A percentile compares a stretch with the other conserved stretches of the same genome.
phyloP scores from a whole-genome alignment of 2,113 vertebrate species.

The Austrofundulus limnaeus region DNA sequence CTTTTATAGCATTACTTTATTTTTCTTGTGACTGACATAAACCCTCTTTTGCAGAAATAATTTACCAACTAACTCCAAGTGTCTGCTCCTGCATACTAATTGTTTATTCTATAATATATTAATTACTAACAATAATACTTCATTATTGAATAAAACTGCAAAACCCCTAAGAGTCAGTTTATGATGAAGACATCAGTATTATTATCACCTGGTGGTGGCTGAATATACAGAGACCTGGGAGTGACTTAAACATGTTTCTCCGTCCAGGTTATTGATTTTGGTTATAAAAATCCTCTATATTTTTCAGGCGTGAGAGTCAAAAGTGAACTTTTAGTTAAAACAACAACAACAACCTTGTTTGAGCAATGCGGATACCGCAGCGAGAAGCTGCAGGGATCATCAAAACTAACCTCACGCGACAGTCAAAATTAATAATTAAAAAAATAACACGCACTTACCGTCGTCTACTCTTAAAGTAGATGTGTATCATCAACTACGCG shows the following conservation, averaged over 20 bases:
- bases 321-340: not conserved
- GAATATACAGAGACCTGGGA: slow-evolving; percentile 2
- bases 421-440: not conserved
- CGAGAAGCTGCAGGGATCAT: slow-evolving; percentile 32
- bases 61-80: too few relatives aligned
- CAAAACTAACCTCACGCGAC: slow-evolving; percentile 13
- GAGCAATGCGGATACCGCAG: slow-evolving; percentile 25
- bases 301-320: not conserved
- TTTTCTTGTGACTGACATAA: too few relatives aligned
- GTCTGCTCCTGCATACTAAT: too few relatives aligned
- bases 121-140: too few relatives aligned
- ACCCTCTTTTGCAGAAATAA: too few relatives aligned
- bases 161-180: too few relatives aligned
- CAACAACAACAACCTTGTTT: too few relatives aligned
- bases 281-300: not conserved
- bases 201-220: not conserved
- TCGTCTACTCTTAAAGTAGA: not conserved
- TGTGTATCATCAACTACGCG: not conserved
- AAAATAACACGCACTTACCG: not conserved
- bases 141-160: too few relatives aligned
- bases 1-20: too few relatives aligned
- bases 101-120: too few relatives aligned
- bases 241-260: not conserved
- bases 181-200: too few relatives aligned
- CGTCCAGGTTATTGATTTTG: too few relatives aligned